phyloP scores from a whole-genome alignment of 2,888 invertebrate genomes.

The Sabatieria punctata region DNA sequence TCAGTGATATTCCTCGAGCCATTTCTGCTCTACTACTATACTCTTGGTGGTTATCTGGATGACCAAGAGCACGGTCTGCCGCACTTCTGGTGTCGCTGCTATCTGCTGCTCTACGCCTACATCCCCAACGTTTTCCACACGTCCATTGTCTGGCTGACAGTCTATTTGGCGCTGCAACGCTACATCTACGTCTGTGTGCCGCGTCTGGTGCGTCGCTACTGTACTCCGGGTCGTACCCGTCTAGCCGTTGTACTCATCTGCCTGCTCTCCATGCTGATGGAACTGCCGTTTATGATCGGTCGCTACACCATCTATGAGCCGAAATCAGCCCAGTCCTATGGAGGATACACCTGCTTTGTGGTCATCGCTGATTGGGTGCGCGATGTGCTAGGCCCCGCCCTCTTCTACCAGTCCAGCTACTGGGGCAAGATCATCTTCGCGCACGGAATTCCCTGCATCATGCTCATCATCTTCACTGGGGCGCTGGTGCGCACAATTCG shows the following conservation, averaged over 20 bases:
- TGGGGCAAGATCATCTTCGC: slow-evolving; percentile 69
- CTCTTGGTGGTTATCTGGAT: slow-evolving; percentile 16
- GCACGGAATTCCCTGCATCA: slow-evolving; percentile 67
- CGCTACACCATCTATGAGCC: too few relatives aligned
- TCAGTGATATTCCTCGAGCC: too few relatives aligned
- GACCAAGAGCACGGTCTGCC: too few relatives aligned
- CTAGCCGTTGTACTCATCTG: too few relatives aligned
- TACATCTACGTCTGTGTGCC: slow-evolving; percentile 89
- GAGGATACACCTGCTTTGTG: too few relatives aligned
- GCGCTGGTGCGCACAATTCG: slow-evolving; percentile 68
- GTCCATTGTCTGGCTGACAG: slow-evolving; percentile 77
- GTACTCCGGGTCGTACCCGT: slow-evolving; percentile 46
- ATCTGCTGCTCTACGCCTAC: slow-evolving; percentile 39
- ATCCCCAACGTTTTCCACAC: slow-evolving; percentile 76
- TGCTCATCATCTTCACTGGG: slow-evolving; percentile 67
- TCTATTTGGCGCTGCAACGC: slow-evolving; percentile 71
- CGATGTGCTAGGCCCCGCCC: too few relatives aligned
- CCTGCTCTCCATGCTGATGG: too few relatives aligned
- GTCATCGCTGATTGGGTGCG: too few relatives aligned
- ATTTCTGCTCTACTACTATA: slow-evolving; percentile 25
- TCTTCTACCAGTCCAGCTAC: too few relatives aligned
- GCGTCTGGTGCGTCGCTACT: slow-evolving; percentile 59
- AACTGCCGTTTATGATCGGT: too few relatives aligned
- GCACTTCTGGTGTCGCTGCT: slow-evolving; percentile 30
- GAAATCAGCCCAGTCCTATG: too few relatives aligned